Percentiles rank a stretch among this genome's conserved stretches.
These are phyloP conservation scores for Adelosebastes latens DNA, from an alignment of 2,797 vertebrate species.

Conservation along the genomic window DNA sequence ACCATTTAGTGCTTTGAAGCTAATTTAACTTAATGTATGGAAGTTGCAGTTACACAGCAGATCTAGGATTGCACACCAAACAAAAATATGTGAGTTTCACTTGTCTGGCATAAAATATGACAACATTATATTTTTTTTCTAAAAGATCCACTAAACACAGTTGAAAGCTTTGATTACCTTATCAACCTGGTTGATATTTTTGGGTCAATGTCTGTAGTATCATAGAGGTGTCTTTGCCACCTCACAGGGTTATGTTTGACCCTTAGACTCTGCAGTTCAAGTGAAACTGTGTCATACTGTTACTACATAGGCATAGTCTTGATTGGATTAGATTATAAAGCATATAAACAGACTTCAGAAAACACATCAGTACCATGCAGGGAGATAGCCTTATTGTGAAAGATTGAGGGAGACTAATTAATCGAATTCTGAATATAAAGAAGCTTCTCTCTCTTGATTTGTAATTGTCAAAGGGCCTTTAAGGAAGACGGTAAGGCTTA, in stretches of 20 bases:
- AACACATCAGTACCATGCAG: neutral
- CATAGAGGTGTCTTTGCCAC: slow-evolving; percentile 20
- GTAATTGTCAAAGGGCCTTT: neutral
- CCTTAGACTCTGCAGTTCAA: slow-evolving; percentile 54
- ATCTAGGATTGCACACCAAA: neutral
- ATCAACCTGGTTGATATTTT: slow-evolving; percentile 36
- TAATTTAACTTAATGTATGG: neutral
- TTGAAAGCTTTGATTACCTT: neutral
- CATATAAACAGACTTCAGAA: neutral
- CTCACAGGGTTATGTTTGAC: slow-evolving; percentile 48
- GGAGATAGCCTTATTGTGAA: neutral
- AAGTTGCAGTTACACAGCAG: neutral
- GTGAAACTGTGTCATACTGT: neutral
- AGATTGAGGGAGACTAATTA: neutral
- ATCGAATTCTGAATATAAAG: neutral
- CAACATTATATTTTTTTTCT: neutral
- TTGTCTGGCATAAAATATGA: neutral
- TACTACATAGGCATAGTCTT: neutral
- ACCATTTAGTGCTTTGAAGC: too few species aligned
- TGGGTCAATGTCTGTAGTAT: slow-evolving; percentile 65
- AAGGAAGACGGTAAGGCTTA: neutral
- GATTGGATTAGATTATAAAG: neutral
- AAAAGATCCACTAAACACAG: neutral
- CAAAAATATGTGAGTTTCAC: neutral
- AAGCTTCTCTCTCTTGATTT: neutral